Base-by-base conservation (phyloP, 2,888 invertebrate species). In the Andrena bucephala region DNA sequence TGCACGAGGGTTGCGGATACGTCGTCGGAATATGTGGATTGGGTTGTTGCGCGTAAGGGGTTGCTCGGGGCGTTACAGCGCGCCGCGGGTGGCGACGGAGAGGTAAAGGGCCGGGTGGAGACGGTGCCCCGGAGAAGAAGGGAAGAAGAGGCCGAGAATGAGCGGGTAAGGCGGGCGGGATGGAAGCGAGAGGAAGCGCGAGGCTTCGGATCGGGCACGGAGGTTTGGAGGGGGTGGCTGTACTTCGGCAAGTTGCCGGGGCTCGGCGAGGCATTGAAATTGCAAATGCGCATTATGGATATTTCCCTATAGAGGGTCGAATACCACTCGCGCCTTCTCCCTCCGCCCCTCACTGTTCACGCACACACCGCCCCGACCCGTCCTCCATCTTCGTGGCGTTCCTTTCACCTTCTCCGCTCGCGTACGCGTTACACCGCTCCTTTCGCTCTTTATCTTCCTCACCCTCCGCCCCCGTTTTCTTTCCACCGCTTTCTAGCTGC, bases 281-380 rank as follows among this genome's bases (percentile, higher is more conserved):
- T 94, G 94, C 94, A 94, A 94, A 94, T 94, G 93, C 93, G 93
- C 93, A 94, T 94, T 93, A 94, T 93, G 94, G 93, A 94, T 94
- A 94, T 93, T 93, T 93, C 93, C 93, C 93, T 92, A 91, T 93
- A 92, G 92, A 92, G 92, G 91, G 90, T 88, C 87, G 89, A 87
- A 89, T 90, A 87, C 90, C 86, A 87, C 87, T 87, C 89, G 87
- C 87, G 78, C 73, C 70, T 72, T 85, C 81, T 65, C 63, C 52
- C 67, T n/a, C 63, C 66, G 24, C 48, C 71, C 16, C 24, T 50
- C 65, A 27, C 57, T 42, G 63, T 68, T 74, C 71, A 62, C 63
- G 27, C 68, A 6, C 63, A 29, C 69, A 29, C 59, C 74, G 50
- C 68, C 16, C 31, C 16, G 24, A 13, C 33, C 42, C n/a, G 42